Evolutionary conservation across 2,797 vertebrate genomes (phyloP).

Genomic region (Toxotes lorentzi): DNA sequence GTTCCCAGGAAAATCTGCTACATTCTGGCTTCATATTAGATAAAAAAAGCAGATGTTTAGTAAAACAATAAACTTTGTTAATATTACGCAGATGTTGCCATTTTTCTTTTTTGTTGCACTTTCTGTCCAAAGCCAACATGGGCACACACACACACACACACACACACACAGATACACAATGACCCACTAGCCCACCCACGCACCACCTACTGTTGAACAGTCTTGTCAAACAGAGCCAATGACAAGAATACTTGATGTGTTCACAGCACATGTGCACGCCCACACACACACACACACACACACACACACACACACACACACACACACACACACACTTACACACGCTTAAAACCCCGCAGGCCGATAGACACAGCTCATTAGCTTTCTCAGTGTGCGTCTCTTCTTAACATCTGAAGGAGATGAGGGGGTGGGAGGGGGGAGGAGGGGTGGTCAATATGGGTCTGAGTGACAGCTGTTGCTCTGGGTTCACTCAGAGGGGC

Average conservation of each 20-base stretch:
- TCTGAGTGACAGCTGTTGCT: slow-evolving; percentile 65
- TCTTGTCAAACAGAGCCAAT: slow-evolving; percentile 32
- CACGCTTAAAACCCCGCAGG: slow-evolving; percentile 23
- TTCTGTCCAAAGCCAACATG: neutral
- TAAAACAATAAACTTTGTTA: slow-evolving; percentile 19
- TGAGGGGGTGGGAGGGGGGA: neutral
- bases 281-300: slow-evolving; percentile 17
- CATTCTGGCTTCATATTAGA: neutral
- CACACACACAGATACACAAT: slow-evolving; percentile 23
- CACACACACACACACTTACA: slow-evolving; percentile 19
- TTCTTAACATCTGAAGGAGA: slow-evolving; percentile 46
- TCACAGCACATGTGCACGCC: slow-evolving; percentile 4
- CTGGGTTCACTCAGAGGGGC: slow-evolving; percentile 40
- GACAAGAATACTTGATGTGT: slow-evolving; percentile 37
- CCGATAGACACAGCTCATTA: slow-evolving; percentile 59
- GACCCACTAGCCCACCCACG: slow-evolving; percentile 41
- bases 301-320: neutral
- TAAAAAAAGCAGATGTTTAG: neutral
- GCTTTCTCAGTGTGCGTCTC: slow-evolving; percentile 40
- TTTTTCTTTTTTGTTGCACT: neutral
- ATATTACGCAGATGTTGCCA: neutral
- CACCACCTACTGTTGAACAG: slow-evolving; percentile 4
- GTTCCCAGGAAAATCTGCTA: neutral
- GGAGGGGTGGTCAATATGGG: slow-evolving; percentile 22
- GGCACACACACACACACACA: neutral